Conservation (phyloP, 2,888 invertebrate species). For the Macaria liturata region DNA sequence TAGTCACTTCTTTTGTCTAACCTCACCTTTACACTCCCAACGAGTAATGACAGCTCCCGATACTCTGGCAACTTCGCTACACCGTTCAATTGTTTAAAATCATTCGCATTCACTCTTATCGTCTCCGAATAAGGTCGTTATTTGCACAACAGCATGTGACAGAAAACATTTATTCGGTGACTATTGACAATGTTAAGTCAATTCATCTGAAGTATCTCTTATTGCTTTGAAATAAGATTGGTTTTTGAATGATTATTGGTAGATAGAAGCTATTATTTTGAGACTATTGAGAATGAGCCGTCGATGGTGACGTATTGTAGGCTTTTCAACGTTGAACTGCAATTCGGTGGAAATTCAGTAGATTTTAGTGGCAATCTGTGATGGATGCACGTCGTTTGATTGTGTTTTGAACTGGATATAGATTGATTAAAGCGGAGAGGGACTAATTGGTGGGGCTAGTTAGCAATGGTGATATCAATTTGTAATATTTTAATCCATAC, state of each 20-base stretch:
- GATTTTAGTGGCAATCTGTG: constrained; percentile 37
- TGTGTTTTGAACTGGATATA: constrained; percentile 17
- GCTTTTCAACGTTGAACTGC: constrained; percentile 66
- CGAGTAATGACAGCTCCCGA: constrained; percentile 44
- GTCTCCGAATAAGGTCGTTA: constrained; percentile 35
- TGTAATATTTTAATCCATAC: too few relatives aligned
- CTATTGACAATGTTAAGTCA: constrained; percentile 63
- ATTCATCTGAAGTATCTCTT: constrained; percentile 35
- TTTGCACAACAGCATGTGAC: constrained; percentile 27
- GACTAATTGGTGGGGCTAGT: constrained; percentile 11
- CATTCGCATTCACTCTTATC: constrained; percentile 34
- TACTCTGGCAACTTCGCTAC: constrained; percentile 46
- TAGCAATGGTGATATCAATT: too few relatives aligned
- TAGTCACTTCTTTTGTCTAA: neutral
- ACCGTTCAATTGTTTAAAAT: constrained; percentile 41
- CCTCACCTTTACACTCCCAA: neutral
- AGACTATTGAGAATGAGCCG: constrained; percentile 72
- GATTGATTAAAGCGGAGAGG: constrained; percentile 15
- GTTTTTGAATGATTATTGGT: constrained; percentile 33
- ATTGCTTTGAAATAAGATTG: constrained; percentile 33
- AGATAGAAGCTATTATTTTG: constrained; percentile 58
- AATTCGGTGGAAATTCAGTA: constrained; percentile 49
- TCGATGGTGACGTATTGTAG: constrained; percentile 77
- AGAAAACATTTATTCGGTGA: constrained; percentile 63
- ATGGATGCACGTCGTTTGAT: constrained; percentile 22